Percentiles rank a stretch among this genome's conserved stretches.
Conservation (phyloP, 2,797 vertebrate genomes). For the Bradypodion pumilum region DNA sequence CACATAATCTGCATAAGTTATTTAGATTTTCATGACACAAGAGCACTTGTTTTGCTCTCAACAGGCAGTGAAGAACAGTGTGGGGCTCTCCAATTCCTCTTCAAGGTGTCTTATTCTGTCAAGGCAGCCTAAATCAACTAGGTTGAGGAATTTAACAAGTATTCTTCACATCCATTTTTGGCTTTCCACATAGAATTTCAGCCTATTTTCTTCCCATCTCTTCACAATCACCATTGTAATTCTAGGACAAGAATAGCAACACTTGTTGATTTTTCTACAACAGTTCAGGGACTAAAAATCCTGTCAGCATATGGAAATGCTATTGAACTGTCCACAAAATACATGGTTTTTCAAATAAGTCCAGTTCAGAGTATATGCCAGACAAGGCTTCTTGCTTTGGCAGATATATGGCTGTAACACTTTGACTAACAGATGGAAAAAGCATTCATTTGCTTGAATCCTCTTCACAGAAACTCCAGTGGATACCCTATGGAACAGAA, state of each 20-base stretch:
- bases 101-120: too few relatives aligned
- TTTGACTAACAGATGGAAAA: neutral
- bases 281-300: neutral
- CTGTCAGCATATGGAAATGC: neutral
- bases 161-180: too few relatives aligned
- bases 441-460: neutral
- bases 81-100: too few relatives aligned
- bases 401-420: neutral
- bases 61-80: too few relatives aligned
- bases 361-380: neutral
- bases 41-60: too few relatives aligned
- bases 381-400: neutral
- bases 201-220: too few relatives aligned
- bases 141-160: too few relatives aligned
- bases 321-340: neutral
- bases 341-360: conserved; percentile 9
- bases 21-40: too few relatives aligned
- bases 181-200: neutral
- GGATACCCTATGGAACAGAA: neutral
- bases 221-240: too few relatives aligned
- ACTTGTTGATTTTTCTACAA: neutral
- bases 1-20: too few relatives aligned
- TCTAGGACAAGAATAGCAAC: neutral
- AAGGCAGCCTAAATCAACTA: too few relatives aligned
- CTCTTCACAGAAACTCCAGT: too few relatives aligned